Evolutionary conservation across 2,888 invertebrate species (phyloP).

Genomic region (Brenthis ino): DNA sequence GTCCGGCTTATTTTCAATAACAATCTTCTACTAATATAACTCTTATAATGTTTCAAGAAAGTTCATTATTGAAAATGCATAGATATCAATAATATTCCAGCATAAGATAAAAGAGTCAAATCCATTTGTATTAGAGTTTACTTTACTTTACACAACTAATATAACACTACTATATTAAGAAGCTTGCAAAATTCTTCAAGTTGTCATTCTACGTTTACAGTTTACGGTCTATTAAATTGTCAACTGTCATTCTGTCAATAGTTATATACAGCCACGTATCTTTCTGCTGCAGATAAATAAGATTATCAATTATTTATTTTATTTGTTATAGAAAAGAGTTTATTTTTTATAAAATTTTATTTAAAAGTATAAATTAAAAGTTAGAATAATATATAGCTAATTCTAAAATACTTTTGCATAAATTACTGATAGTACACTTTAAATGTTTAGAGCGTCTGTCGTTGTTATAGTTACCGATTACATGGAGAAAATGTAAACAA

Average conservation of each 20-base stretch:
- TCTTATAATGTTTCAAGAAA: no score
- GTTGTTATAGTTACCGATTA: constrained; percentile 30
- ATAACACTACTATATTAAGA: constrained; percentile 1
- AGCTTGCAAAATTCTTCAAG: no score
- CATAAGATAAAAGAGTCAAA: no score
- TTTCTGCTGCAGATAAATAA: constrained; percentile 7
- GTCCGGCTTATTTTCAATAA: neutral
- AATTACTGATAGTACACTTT: no score
- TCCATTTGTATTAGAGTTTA: neutral
- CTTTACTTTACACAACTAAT: neutral
- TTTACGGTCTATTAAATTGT: constrained; percentile 7
- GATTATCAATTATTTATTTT: neutral
- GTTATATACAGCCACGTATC: constrained; percentile 13
- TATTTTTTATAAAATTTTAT: no score
- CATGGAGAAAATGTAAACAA: constrained; percentile 27
- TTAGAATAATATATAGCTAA: no score
- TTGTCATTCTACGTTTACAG: neutral
- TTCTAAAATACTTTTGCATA: no score
- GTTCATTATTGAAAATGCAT: no score
- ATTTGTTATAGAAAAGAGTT: neutral
- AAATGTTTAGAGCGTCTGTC: neutral
- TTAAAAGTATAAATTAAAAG: no score
- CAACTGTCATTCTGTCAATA: constrained; percentile 8
- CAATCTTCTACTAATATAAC: no score
- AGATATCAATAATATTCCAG: no score